Evolutionary conservation across 2,888 invertebrate species (phyloP), one percentile per base, ranked within the genome.

Genomic region (Brachyopa scutellaris): DNA sequence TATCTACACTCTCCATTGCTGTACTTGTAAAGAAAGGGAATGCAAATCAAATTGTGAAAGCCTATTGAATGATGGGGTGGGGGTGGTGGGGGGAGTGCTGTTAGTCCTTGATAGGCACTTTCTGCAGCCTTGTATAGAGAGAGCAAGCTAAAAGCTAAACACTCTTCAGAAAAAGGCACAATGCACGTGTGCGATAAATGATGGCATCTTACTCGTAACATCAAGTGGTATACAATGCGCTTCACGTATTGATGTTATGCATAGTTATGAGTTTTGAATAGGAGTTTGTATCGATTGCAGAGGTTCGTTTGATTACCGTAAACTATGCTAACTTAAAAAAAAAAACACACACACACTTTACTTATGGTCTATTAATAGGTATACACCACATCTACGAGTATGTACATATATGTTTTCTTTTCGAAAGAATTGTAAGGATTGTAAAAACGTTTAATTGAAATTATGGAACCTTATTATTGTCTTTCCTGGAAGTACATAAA

Each of bases 1-100:
- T 59, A 51, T 51, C 49, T 59, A 59, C 59, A 40, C 3, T 49
- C 40, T 62, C 19, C 45, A 53, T 15, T 26, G 45, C 53, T 51
- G 17, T 36, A 40, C 62, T 15, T 61, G 31, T 53, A 59, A 61
- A 53, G 66, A 55, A 55, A 62, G 31, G 40, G 57, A 29, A 69
- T 80, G 74, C 61, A 67, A 79, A 74, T 73, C 61, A 73, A 73
- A 73, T 79, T 73, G 61, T n/a, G 62, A 78, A 66, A 69, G 66
- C 73, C 79, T 80, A 74, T 74, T 80, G 49, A 62, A 74, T 40
- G 69, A n/a, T n/a, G n/a, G n/a, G n/a, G n/a, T n/a, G n/a, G n/a
- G n/a, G n/a, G n/a, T n/a, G n/a, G n/a, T n/a, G n/a, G n/a, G n/a
- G n/a, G 69, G 59, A 45, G 40, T 57, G 69, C 69, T 59, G 64